Conservation (phyloP, 2,113 vertebrate species). For the Triplophysa rosa region DNA sequence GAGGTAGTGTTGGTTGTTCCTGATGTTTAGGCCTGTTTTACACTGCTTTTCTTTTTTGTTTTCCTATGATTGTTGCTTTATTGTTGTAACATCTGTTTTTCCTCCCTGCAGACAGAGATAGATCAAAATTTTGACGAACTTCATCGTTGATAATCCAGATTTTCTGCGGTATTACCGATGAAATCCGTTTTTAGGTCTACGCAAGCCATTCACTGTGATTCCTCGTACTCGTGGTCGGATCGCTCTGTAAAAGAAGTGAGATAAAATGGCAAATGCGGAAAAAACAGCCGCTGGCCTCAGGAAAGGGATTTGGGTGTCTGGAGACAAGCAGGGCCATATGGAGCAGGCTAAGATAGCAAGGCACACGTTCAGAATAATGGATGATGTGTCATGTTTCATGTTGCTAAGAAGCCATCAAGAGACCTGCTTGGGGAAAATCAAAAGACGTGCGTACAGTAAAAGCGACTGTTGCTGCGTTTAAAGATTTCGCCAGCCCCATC, state of each 20-base stretch:
- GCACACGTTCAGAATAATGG: slow-evolving; percentile 81
- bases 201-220: slow-evolving; percentile 63
- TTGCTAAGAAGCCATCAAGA: slow-evolving; percentile 78
- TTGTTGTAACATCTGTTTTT: not conserved
- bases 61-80: not conserved
- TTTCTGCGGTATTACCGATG: slow-evolving; percentile 63
- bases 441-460: slow-evolving; percentile 71
- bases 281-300: slow-evolving; percentile 75
- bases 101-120: not conserved
- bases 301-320: slow-evolving; percentile 81
- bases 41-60: not conserved
- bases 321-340: slow-evolving; percentile 81
- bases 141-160: slow-evolving; percentile 70
- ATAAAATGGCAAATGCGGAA: slow-evolving; percentile 76
- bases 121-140: slow-evolving; percentile 36
- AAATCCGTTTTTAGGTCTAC: slow-evolving; percentile 65
- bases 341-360: slow-evolving; percentile 75
- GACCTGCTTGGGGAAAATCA: slow-evolving; percentile 78
- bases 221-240: slow-evolving; percentile 73
- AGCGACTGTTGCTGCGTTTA: slow-evolving; percentile 72
- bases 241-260: slow-evolving; percentile 74
- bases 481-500: slow-evolving; percentile 54
- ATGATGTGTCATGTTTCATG: slow-evolving; percentile 84
- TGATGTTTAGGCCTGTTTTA: no score
- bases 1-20: no score